Percentiles rank a stretch among this genome's conserved stretches.
These are phyloP conservation scores for Drosophila nigrodunni DNA, from an alignment of 1,140 invertebrate genomes.

Conservation along the genomic window DNA sequence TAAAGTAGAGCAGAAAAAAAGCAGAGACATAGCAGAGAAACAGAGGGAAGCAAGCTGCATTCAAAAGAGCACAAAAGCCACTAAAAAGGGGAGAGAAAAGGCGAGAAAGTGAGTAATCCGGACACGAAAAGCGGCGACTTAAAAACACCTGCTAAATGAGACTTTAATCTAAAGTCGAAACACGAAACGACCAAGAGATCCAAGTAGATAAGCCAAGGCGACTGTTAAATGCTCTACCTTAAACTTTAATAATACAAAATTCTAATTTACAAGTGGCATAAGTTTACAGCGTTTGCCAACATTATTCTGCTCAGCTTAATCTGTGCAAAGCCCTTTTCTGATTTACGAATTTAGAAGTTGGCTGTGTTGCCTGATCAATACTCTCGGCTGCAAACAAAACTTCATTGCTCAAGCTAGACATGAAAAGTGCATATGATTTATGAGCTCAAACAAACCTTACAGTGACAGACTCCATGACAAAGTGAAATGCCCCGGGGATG, in stretches of 20 bases:
- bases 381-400: not conserved
- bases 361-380: not conserved
- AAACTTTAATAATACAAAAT: too few relatives aligned
- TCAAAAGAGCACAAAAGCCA: slow-evolving; percentile 22
- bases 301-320: too few relatives aligned
- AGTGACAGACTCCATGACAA: slow-evolving; percentile 27
- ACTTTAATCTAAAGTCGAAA: slow-evolving; percentile 48
- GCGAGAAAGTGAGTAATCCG: slow-evolving; percentile 8
- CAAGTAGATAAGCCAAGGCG: not conserved
- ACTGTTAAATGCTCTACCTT: slow-evolving; percentile 21
- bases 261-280: too few relatives aligned
- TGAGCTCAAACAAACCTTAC: slow-evolving; percentile 19
- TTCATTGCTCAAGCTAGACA: not conserved
- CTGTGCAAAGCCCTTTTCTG: too few relatives aligned
- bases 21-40: not conserved
- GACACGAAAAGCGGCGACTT: slow-evolving; percentile 35
- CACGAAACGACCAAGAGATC: slow-evolving; percentile 6
- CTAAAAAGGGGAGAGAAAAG: slow-evolving; percentile 13
- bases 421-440: slow-evolving; percentile 47
- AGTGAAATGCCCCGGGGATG: slow-evolving; percentile 25
- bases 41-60: slow-evolving; percentile 18
- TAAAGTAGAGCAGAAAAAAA: not conserved
- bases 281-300: too few relatives aligned
- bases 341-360: not conserved
- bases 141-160: slow-evolving; percentile 57